These are phyloP conservation scores for Euglossa dilemma DNA, from an alignment of 1,140 invertebrate genomes.

Conservation along the genomic window DNA sequence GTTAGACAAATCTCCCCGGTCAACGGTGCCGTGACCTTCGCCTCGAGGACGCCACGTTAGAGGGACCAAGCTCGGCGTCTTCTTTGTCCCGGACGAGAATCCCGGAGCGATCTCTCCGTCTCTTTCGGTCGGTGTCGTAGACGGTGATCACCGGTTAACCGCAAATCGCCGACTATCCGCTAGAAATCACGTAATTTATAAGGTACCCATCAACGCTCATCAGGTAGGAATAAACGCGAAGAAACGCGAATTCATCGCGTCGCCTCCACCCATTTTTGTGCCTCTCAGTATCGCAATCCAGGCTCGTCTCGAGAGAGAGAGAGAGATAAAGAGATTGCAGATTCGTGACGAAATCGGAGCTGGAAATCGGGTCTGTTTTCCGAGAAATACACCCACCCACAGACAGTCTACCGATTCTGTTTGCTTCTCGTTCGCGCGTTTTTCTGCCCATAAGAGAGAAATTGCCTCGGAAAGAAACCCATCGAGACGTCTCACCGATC, in stretches of 20 bases:
- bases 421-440: not conserved
- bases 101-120: not conserved
- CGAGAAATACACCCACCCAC: too few relatives aligned
- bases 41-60: not conserved
- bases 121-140: not conserved
- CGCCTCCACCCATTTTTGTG: not conserved
- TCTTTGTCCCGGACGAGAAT: not conserved
- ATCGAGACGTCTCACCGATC: not conserved
- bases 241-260: slow-evolving; percentile 11
- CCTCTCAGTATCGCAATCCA: too few relatives aligned
- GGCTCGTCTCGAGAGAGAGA: too few relatives aligned
- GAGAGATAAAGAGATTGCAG: too few relatives aligned
- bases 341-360: too few relatives aligned
- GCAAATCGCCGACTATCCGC: slow-evolving; percentile 30
- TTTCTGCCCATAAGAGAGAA: not conserved
- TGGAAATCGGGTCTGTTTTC: too few relatives aligned
- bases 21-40: too few relatives aligned
- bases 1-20: not conserved
- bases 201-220: not conserved
- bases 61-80: not conserved
- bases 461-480: too few relatives aligned
- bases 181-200: slow-evolving; percentile 20
- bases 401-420: too few relatives aligned
- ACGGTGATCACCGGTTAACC: slow-evolving; percentile 21
- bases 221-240: not conserved